These are phyloP conservation scores for Nyctibius bracteatus DNA, from an alignment of 2,113 vertebrate species.

Conservation along the genomic window DNA sequence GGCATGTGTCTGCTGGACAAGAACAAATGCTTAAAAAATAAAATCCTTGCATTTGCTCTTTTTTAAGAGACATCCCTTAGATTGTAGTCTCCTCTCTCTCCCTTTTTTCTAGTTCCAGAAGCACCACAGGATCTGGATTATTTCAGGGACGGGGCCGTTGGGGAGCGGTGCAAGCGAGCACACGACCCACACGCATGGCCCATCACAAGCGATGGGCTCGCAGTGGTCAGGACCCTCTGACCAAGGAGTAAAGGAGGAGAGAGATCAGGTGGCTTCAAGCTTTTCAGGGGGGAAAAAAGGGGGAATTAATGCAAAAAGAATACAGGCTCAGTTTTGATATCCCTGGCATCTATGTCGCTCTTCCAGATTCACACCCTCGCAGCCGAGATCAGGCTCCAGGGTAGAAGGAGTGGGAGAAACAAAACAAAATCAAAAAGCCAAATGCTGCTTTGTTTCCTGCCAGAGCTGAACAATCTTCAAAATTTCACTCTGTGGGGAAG, in stretches of 20 bases:
- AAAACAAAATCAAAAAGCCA: conserved; percentile 12
- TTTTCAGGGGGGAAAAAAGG: background rate
- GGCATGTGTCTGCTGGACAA: background rate
- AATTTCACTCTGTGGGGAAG: background rate
- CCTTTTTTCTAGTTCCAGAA: background rate
- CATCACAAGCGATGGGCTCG: background rate
- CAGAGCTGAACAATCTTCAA: background rate
- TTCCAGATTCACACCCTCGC: conserved; percentile 5
- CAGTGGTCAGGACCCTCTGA: background rate
- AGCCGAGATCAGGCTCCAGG: background rate
- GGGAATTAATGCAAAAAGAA: background rate
- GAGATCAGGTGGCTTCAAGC: background rate
- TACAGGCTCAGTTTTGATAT: background rate
- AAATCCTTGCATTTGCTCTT: background rate
- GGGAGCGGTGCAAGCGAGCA: background rate
- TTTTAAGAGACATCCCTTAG: background rate
- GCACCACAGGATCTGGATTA: background rate
- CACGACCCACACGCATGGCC: accelerated
- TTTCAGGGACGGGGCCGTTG: background rate
- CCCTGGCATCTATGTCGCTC: background rate
- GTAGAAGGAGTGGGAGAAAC: conserved; percentile 11
- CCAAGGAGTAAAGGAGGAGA: background rate
- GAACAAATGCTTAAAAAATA: background rate
- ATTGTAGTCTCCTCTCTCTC: background rate
- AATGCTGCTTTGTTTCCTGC: background rate